Base-by-base conservation (phyloP, 2,797 vertebrate species). In the Lophius americanus region DNA sequence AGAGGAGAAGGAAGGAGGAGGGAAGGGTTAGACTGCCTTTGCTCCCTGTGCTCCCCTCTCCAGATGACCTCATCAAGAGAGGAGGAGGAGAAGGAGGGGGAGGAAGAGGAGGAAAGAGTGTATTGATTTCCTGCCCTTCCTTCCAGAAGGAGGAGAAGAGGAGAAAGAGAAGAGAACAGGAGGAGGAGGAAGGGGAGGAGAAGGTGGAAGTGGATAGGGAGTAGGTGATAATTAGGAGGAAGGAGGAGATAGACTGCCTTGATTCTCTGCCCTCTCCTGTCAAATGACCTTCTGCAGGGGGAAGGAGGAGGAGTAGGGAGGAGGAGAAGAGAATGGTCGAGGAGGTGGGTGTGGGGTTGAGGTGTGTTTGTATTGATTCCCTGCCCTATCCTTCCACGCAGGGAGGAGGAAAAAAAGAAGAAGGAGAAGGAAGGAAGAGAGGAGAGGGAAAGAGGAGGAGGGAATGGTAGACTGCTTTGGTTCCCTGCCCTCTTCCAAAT, bases 281-380 rank as follows among this genome's bases (percentile, higher is more conserved):
- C 71, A 60, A 64, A 87, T 93, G 90, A 92, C 88, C 90, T 93
- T 91, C 92, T 84, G 83, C 60, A 9, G 56, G 79, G 72, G 68
- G 87, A 83, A 76, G 58, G 68, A 56, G 67, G 68, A 71, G 56
- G 64, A 58, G 90, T 58, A 9, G 56, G 79, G 72, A 70, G 87
- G 84, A 76, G 58, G 68, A 56, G 67, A 65, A 71, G 56, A 23
- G 23, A 23, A 23, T 23, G 23, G 2, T 23, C 23, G 64, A 58
- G 82, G 79, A 82, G 91, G 89, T 84, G 88, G 89, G 23, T 23
- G 23, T 23, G 23, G 23, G 23, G 23, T 23, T 23, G 23, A 2
- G 1, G 23, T 23, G 23, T 23, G 23, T 23, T 23, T 23, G 23
- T 23, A 23, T 23, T 23, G 23, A 23, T 23, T 23, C 23, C 23